Evolutionary conservation across 2,888 invertebrate genomes (phyloP), one percentile per base, ranked within the genome.

Genomic region (Pristionchus mayeri): DNA sequence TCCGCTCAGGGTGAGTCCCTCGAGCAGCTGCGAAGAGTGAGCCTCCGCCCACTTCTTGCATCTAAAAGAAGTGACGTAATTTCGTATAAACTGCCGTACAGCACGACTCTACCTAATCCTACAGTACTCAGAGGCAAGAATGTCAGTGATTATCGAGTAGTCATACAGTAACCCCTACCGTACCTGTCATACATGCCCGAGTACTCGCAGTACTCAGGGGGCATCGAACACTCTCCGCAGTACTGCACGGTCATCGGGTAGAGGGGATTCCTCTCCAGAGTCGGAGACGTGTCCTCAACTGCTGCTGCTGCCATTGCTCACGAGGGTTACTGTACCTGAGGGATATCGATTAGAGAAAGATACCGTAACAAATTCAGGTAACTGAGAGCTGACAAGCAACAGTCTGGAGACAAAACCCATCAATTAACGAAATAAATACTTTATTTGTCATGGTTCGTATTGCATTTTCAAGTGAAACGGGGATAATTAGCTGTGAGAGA

Each of bases 21-120:
- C 96, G 93, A 98, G 97, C 93, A 97, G 96, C 75, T 96, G 96
- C 0, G 98, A 16, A 88, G 98, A 94, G 94, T 98, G 95, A 92
- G 96, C 96, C 93, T 98, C 97, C 88, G 98, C 94, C 98, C 98
- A 99, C 89, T 96, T 96, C 93, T 97, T 97, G 93, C 98, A 99
- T 54, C 88, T 88, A 13, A 40, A 81, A 81, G 16, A 27, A 37
- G 40, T 27, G 13, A 6, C 44, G 44, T 44, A 44, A 44, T 44
- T 13, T 6, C 44, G 6, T 13, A 44, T 44, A n/a, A n/a, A n/a
- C n/a, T n/a, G n/a, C n/a, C n/a, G n/a, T n/a, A n/a, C n/a, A n/a
- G n/a, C n/a, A n/a, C n/a, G n/a, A n/a, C n/a, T n/a, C n/a, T n/a
- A n/a, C n/a, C n/a, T n/a, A n/a, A n/a, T n/a, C n/a, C n/a, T n/a